phyloP scores from a whole-genome alignment of 2,888 invertebrate genomes.

The Zootermopsis nevadensis region DNA sequence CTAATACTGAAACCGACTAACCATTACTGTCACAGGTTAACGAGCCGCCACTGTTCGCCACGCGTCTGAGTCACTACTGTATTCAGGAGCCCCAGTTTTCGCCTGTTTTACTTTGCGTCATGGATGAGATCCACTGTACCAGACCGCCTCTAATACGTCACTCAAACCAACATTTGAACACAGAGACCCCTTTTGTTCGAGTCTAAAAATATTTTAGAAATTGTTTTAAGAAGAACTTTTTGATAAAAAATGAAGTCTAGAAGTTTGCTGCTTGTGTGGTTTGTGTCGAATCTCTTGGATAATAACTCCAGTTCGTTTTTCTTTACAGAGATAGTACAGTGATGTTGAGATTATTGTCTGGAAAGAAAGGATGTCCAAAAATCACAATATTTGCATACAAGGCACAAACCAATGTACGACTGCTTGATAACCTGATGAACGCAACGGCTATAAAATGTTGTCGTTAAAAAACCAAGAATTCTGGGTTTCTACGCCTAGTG shows the following conservation, averaged over 20 bases:
- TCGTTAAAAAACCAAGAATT: too few relatives aligned
- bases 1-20: too few relatives aligned
- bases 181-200: conserved; percentile 9
- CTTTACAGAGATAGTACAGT: background rate
- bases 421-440: too few relatives aligned
- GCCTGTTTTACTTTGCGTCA: conserved; percentile 45
- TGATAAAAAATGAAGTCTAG: conserved; percentile 5
- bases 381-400: too few relatives aligned
- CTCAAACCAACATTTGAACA: conserved; percentile 11
- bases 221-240: conserved; percentile 18
- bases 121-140: conserved; percentile 41
- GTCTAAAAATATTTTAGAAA: background rate
- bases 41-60: background rate
- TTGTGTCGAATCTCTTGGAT: conserved; percentile 17
- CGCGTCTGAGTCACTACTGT: background rate
- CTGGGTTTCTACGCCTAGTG: too few relatives aligned
- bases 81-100: conserved; percentile 32
- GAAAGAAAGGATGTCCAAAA: background rate
- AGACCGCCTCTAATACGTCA: conserved; percentile 25
- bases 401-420: too few relatives aligned
- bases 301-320: background rate
- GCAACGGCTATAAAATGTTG: too few relatives aligned
- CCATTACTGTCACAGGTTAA: background rate
- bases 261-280: conserved; percentile 7
- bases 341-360: background rate